Evolutionary conservation across 2,888 invertebrate species (phyloP), one percentile per base, ranked within the genome.

Genomic region (Camponotus fellah): DNA sequence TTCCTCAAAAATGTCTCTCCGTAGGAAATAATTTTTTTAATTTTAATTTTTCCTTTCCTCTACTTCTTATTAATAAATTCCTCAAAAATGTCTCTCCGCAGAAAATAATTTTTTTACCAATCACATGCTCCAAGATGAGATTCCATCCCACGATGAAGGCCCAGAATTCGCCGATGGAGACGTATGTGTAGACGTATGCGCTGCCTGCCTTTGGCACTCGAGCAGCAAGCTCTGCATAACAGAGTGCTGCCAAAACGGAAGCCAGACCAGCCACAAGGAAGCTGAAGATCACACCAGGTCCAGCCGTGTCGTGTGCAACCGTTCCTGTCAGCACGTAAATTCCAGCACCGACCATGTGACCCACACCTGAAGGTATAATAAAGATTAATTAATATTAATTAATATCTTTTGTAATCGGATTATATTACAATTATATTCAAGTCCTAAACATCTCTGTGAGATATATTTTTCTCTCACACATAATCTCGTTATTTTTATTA

Each of bases 91-190:
- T 65, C 21, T 75, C 2, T 10, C 8, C 53, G 49, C 6, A 32
- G 3, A 21, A 21, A 40, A 26, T 17, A 53, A 12, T 53, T 53
- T 9, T 56, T 17, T 81, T 77, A 91, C 97, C 97, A 90, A 98
- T 97, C 97, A 98, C 97, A 93, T 98, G 98, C 93, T 98, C 98
- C 91, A 99, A 95, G 58, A 99, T 96, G 80, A 99, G 97, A 93
- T 98, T 99, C 99, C 99, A 99, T 37, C 99, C 99, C 92, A 99
- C 99, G 75, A 98, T 97, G 92, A 99, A 99, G 0, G 99, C 99
- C 97, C 98, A 98, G 93, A 99, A 97, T 95, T 99, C 99, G 21
- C 99, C 99, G 83, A 99, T 96, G 89, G 98, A 98, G 81, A 98
- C 98, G 93, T 99, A 99, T 8, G 98, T 98, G 95, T 99, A 99